These are phyloP conservation scores for Morpho helenor DNA, from an alignment of 2,888 invertebrate species.

Conservation along the genomic window DNA sequence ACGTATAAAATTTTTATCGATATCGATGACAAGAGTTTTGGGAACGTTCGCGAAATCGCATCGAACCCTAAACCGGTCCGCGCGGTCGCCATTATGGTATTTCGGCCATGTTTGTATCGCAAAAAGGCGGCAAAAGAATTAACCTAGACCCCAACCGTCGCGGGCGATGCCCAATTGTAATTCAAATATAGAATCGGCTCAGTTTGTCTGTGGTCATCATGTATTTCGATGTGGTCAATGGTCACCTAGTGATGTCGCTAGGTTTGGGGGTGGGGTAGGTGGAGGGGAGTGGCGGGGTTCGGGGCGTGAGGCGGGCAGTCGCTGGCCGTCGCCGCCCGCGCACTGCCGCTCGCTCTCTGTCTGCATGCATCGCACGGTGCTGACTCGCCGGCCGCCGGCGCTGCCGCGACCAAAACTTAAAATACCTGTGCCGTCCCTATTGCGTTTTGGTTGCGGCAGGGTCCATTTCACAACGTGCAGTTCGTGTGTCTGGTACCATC, in stretches of 20 bases:
- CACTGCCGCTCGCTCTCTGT: slow-evolving; percentile 42
- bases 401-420: slow-evolving; percentile 24
- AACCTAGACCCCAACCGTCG: slow-evolving; percentile 41
- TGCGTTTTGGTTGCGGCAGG: slow-evolving; percentile 22
- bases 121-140: slow-evolving; percentile 58
- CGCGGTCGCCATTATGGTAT: slow-evolving; percentile 58
- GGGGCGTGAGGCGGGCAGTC: slow-evolving; percentile 60
- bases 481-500: slow-evolving; percentile 34
- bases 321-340: slow-evolving; percentile 52
- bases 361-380: slow-evolving; percentile 56
- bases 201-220: slow-evolving; percentile 32
- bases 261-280: slow-evolving; percentile 35
- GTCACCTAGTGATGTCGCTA: slow-evolving; percentile 49
- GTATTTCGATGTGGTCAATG: slow-evolving; percentile 29
- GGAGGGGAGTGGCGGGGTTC: slow-evolving; percentile 48
- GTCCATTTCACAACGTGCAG: slow-evolving; percentile 30
- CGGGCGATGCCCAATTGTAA: slow-evolving; percentile 33
- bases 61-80: slow-evolving; percentile 55
- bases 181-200: slow-evolving; percentile 32
- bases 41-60: slow-evolving; percentile 51
- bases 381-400: slow-evolving; percentile 39
- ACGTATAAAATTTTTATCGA: slow-evolving; percentile 55
- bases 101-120: slow-evolving; percentile 69
- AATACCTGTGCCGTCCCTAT: slow-evolving; percentile 22
- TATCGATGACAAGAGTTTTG: slow-evolving; percentile 41